Conservation (phyloP, 30 jellyfish, hydroid and myxozoan species). For the Hydractinia symbiolongicarpus region DNA sequence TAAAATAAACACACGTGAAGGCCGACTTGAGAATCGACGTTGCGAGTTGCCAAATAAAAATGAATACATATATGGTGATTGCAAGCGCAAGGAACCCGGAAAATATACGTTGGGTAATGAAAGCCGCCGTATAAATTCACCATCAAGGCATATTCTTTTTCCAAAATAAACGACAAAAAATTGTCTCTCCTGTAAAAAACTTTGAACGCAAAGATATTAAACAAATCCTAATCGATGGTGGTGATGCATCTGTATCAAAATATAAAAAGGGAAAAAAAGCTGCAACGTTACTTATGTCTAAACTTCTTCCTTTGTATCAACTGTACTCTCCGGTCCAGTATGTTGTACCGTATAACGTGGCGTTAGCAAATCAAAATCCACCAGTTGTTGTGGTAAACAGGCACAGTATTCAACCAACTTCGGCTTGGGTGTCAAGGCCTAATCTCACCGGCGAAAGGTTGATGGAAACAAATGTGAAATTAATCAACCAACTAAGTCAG, state of each 20-base stretch:
- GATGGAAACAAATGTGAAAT: neutral
- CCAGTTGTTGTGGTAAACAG: neutral
- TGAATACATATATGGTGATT: too few relatives aligned
- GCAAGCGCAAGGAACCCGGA: too few relatives aligned
- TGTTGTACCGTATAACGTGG: neutral
- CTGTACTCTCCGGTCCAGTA: neutral
- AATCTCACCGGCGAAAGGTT: neutral
- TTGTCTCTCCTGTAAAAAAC: too few relatives aligned
- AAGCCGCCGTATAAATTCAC: neutral
- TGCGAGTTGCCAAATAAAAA: too few relatives aligned
- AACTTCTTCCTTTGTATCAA: neutral
- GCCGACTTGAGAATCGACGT: too few relatives aligned
- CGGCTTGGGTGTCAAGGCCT: neutral
- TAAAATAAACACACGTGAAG: too few relatives aligned
- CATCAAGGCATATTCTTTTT: neutral
- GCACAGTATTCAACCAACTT: neutral
- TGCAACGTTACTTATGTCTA: neutral
- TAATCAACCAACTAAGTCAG: neutral
- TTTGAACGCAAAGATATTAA: neutral
- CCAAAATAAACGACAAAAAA: too few relatives aligned
- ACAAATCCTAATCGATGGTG: neutral
- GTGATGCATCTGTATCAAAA: conserved; percentile 3
- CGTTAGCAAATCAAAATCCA: neutral
- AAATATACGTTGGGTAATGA: neutral
- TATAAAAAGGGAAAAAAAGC: neutral